Evolutionary conservation across 2,888 invertebrate genomes (phyloP), one percentile per base, ranked within the genome.

Genomic region (Hirtodrosophila confusa): DNA sequence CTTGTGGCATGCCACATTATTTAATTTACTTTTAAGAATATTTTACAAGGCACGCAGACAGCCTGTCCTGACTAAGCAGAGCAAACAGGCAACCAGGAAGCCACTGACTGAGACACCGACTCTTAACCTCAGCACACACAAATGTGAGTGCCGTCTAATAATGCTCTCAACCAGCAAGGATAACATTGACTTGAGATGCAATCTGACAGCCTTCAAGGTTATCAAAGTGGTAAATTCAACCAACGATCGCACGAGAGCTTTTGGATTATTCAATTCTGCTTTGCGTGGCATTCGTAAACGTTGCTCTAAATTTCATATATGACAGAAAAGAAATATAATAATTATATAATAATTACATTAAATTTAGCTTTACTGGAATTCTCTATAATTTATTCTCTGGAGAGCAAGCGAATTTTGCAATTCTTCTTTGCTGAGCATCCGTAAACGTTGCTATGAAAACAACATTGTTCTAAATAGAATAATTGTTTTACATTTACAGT

Each of bases 1-100:
- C 69, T 76, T 80, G 88, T 68, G 88, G 86, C 76, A 85, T 73
- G 86, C 86, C 86, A 82, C 88, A 85, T 86, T 86, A 82, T 83
- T 83, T 87, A 85, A 86, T 88, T 84, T 88, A 80, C 77, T 78
- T 88, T 82, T 75, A 80, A 75, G 86, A 64, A 79, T 75, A 84
- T 69, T 72, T 77, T 75, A 68, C 63, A 72, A 64, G 71, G 49
- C 68, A 70, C 48, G 55, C 80, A 64, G 45, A 53, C 62, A 60
- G 49, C 50, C 17, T 44, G 37, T 44, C 45, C 31, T 31, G 43
- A 43, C 69, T 65, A 48, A 54, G 50, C 50, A 50, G 33, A 35
- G 24, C 44, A 64, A 57, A 37, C 54, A 53, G 48, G 23, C 58
- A 60, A 36, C 10, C 58, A 57, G 53, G 29, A 58, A 41, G 49